A percentile compares a stretch with the other conserved stretches of the same genome.
These are phyloP conservation scores for Lagocephalus sceleratus DNA, from an alignment of 2,797 vertebrate species.

Conservation along the genomic window DNA sequence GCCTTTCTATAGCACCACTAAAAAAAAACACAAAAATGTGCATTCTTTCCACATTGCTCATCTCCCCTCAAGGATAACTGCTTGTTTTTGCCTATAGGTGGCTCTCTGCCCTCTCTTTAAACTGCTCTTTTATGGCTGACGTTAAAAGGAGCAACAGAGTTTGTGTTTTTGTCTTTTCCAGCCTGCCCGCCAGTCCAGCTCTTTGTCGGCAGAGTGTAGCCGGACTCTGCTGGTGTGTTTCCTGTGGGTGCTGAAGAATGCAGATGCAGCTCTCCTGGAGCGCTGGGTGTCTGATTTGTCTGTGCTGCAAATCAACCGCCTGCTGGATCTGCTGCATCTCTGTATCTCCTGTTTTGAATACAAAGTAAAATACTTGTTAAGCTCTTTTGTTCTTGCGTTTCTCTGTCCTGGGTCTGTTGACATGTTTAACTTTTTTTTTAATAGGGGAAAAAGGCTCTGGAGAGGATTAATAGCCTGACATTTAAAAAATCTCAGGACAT, in stretches of 20 bases:
- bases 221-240: constrained; percentile 85
- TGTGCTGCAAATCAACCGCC: constrained; percentile 83
- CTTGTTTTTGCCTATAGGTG: constrained; percentile 46
- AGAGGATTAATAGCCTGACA: constrained; percentile 90
- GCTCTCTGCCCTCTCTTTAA: constrained; percentile 29
- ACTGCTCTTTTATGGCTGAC: constrained; percentile 7
- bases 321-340: constrained; percentile 86
- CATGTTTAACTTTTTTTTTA: constrained; percentile 4
- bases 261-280: constrained; percentile 81
- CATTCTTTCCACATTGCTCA: constrained; percentile 7
- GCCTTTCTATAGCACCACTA: constrained; percentile 13
- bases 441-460: constrained; percentile 86
- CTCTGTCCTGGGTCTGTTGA: background rate
- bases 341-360: constrained; percentile 88
- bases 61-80: constrained; percentile 13
- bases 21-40: constrained; percentile 3
- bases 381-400: background rate
- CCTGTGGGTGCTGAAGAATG: constrained; percentile 92
- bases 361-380: constrained; percentile 52
- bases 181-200: constrained; percentile 77
- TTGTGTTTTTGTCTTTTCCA: constrained; percentile 58
- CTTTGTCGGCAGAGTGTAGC: constrained; percentile 85
- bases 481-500: constrained; percentile 95
- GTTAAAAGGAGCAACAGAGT: constrained; percentile 30
- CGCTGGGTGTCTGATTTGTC: constrained; percentile 86